Conservation (phyloP, 2,113 vertebrate genomes). For the Vireo altiloquus region DNA sequence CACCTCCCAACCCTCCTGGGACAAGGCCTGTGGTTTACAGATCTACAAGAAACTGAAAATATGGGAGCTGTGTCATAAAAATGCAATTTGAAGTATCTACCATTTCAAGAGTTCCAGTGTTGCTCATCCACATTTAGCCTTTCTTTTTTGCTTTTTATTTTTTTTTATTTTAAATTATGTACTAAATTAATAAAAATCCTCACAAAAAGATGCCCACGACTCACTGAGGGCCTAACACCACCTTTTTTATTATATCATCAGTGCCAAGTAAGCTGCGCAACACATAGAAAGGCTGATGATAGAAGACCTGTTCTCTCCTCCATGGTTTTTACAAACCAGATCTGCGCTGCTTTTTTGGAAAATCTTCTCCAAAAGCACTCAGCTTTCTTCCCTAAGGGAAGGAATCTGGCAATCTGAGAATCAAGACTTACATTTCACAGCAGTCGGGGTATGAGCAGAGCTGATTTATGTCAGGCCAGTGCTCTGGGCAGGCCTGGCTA, state of each 20-base stretch:
- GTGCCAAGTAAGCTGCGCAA: not conserved
- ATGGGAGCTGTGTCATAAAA: not conserved
- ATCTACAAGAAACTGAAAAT: not conserved
- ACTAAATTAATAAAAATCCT: not conserved
- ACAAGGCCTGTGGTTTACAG: not conserved
- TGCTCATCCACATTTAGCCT: not conserved
- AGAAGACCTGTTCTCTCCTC: not conserved
- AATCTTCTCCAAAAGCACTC: not conserved
- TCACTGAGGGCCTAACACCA: not conserved
- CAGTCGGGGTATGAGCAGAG: not conserved
- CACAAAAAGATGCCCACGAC: not conserved
- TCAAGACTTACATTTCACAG: not conserved
- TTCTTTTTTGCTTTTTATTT: too few relatives aligned
- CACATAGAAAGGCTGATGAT: not conserved
- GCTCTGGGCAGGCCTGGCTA: not conserved
- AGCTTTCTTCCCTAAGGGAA: not conserved
- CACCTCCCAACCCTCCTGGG: not conserved
- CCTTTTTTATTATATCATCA: not conserved
- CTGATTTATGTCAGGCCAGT: not conserved
- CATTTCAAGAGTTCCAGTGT: not conserved
- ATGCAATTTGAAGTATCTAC: not conserved
- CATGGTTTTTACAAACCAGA: not conserved
- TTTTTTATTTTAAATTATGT: not conserved
- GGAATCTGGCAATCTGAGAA: not conserved
- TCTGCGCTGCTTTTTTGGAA: not conserved